Evolutionary conservation across 2,888 invertebrate species (phyloP), one percentile per base, ranked within the genome.

Genomic region (Diaprepes abbreviatus): DNA sequence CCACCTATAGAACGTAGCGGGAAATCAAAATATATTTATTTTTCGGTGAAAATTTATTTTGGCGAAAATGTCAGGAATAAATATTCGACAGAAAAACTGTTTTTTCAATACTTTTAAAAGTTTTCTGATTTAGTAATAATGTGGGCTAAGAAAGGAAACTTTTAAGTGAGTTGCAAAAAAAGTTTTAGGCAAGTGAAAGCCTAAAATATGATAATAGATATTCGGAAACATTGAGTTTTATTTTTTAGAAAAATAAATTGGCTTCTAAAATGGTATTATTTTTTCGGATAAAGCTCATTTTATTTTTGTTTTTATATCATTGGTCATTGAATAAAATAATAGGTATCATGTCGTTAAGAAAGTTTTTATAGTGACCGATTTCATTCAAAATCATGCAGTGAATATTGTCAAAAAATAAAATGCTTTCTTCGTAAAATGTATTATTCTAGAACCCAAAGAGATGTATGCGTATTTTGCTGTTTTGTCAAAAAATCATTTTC

Each of bases 1-100:
- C 68, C 31, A 52, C 28, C 54, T 63, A 60, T 54, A 38, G 58
- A 59, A 59, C 60, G 48, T 60, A 59, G 59, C 60, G 60, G 31
- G 16, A 19, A 48, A 60, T 60, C 48, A 60, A 48, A 60, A 60
- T 60, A 28, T 28, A 48, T 48, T 48, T 48, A 24, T 48, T 48
- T 48, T 24, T 24, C 24, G 24, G 24, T 24, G 24, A 24, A 24
- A 24, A 24, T 24, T 24, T 48, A 24, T 48, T 48, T 48, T 48
- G 21, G 48, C 28, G 14, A 21, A 48, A 48, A 28, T 14, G 28
- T 24, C 48, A 28, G 3, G 24, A 45, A 45, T 45, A 45, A 12
- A 28, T 48, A 2, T 43, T 43, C 28, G 28, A 24, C 24, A 28
- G 48, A 24, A 48, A 33, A 48, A 48, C 28, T 24, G 48, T 48